phyloP scores from a whole-genome alignment of 2,797 vertebrate species.

The Moxostoma hubbsi region DNA sequence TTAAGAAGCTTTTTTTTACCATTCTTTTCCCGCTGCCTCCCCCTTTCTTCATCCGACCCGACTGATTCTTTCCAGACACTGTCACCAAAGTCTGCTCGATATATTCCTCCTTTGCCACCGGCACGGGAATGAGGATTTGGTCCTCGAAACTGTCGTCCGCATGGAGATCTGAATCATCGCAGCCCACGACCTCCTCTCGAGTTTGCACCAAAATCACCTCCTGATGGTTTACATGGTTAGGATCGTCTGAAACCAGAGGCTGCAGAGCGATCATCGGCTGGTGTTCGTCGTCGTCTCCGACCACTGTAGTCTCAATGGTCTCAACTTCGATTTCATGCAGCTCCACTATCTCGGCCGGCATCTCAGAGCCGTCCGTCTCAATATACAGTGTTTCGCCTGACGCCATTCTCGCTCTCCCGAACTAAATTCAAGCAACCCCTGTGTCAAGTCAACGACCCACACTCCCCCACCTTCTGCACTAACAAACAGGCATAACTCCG shows the following conservation, averaged over 20 bases:
- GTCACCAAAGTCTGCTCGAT: constrained; percentile 97
- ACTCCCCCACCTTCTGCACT: constrained; percentile 79
- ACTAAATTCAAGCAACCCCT: constrained; percentile 65
- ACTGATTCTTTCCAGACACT: constrained; percentile 89
- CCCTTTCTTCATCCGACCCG: constrained; percentile 86
- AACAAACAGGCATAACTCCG: constrained; percentile 84
- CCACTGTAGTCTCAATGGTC: constrained; percentile 95
- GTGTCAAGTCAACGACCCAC: constrained; percentile 66
- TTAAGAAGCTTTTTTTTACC: constrained; percentile 93
- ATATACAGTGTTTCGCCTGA: constrained; percentile 97
- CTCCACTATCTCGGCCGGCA: constrained; percentile 96
- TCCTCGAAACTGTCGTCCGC: constrained; percentile 93
- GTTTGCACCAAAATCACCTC: constrained; percentile 98
- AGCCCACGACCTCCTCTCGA: constrained; percentile 95
- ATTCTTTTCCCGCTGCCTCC: constrained; percentile 88
- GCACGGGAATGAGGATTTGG: constrained; percentile 94
- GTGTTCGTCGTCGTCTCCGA: constrained; percentile 87
- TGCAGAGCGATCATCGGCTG: constrained; percentile 98
- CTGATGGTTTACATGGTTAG: constrained; percentile 90
- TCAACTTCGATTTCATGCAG: constrained; percentile 97
- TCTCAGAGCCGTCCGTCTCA: constrained; percentile 93
- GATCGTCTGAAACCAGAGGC: constrained; percentile 90
- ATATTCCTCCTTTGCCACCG: constrained; percentile 93
- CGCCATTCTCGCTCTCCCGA: constrained; percentile 81
- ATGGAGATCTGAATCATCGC: constrained; percentile 91